These are phyloP conservation scores for Heliconius melpomene DNA, from an alignment of 1,140 invertebrate genomes.

Conservation along the genomic window DNA sequence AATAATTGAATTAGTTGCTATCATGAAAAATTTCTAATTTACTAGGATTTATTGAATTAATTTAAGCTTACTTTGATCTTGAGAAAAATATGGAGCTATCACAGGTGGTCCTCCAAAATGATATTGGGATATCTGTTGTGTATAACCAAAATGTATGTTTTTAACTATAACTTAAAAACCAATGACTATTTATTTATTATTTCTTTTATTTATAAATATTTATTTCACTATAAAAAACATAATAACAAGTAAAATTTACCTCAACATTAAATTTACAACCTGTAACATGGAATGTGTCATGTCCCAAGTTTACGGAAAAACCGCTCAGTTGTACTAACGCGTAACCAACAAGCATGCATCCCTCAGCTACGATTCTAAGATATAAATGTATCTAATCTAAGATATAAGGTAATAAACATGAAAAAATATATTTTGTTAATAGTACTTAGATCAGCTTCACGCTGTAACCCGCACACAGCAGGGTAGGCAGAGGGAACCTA, in stretches of 20 bases:
- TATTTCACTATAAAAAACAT: neutral
- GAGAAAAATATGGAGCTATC: constrained; percentile 58
- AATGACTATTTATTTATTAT: neutral
- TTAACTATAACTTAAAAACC: neutral
- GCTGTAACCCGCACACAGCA: too few relatives aligned
- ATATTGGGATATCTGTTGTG: constrained; percentile 50
- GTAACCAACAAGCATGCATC: constrained; percentile 51
- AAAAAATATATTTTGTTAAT: too few relatives aligned
- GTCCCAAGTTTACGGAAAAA: constrained; percentile 53
- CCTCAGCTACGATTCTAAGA: constrained; percentile 60
- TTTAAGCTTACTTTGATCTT: constrained; percentile 47
- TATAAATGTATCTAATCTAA: neutral
- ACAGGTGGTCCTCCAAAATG: constrained; percentile 48
- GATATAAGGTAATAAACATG: too few relatives aligned
- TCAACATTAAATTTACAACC: constrained; percentile 62
- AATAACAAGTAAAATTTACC: constrained; percentile 43
- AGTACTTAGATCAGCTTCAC: too few relatives aligned
- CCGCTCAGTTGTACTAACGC: constrained; percentile 48
- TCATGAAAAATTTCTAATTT: neutral
- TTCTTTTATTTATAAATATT: neutral
- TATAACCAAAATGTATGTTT: neutral
- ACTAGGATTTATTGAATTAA: neutral
- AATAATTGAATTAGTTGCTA: neutral
- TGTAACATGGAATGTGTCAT: constrained; percentile 47
- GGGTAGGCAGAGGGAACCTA: too few relatives aligned